Base-by-base conservation (phyloP, 2,797 vertebrate genomes). In the Galaxias olidus region DNA sequence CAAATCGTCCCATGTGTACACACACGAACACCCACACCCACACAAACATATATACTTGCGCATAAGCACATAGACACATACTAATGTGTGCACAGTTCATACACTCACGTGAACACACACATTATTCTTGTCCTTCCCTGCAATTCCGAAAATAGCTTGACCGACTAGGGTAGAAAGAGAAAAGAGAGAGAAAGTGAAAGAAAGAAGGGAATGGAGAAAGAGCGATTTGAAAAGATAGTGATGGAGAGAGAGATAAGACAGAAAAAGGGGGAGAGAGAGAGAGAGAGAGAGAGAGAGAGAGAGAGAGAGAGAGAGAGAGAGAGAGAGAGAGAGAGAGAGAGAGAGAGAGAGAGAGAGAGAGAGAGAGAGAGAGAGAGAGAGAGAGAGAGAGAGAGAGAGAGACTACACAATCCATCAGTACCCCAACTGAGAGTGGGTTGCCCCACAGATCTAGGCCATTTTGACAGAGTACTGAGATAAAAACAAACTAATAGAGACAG, bases 401-500 rank as follows among this genome's bases (percentile, higher is more conserved):
- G 30, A 30, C 30, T 30, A 6, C 30, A 30, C 6, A 30, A 30
- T 30, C 30, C 30, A 70, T 61, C 51, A 75, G 74, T 59, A 66
- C 61, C 46, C 63, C 42, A 53, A 63, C 68, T 65, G 65, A 60
- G 62, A 71, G 70, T 65, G 62, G 20, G 49, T 68, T 71, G 64
- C 70, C 72, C 65, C 63, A 61, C 59, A 76, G 65, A 89, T 86
- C 75, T 88, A 79, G 83, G 87, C 63, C 85, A 87, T 68, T 71
- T 81, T 87, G 86, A 88, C 68, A 20, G 73, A 87, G 78, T 57
- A 54, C 69, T 14, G 50, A 73, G 81, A 63, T 73, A 78, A 30
- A 74, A 54, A 60, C 55, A 66, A 69, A 72, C 74, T 68, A 78
- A 59, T 52, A 67, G 80, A 80, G 72, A 79, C 69, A 64, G 20